phyloP scores from a whole-genome alignment of 2,113 vertebrate species.

The Perca flavescens region DNA sequence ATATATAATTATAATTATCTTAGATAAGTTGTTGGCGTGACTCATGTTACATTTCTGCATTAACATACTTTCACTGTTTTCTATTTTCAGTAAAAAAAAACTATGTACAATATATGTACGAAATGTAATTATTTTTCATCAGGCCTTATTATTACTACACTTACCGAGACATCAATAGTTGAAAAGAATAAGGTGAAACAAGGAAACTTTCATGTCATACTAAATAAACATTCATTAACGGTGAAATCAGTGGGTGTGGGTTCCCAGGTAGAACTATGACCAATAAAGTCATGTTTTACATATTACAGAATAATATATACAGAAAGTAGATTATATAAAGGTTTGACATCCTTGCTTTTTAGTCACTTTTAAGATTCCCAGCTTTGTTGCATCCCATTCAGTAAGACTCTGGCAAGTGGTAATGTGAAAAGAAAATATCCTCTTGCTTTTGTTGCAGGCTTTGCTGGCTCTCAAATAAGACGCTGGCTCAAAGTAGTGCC shows the following conservation, averaged over 20 bases:
- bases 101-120: too few species aligned
- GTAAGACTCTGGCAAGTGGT: slow-evolving; percentile 49
- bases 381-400: slow-evolving; percentile 28
- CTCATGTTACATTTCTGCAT: not conserved
- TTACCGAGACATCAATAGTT: not conserved
- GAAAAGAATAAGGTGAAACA: not conserved
- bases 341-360: not conserved
- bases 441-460: slow-evolving; percentile 57
- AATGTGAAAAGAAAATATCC: slow-evolving; percentile 46
- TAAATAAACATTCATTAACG: not conserved
- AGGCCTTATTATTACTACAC: not conserved
- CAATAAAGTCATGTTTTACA: not conserved
- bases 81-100: not conserved
- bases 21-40: not conserved
- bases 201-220: not conserved
- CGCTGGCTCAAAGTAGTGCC: slow-evolving; percentile 55
- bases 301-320: not conserved
- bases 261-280: not conserved
- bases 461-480: slow-evolving; percentile 55
- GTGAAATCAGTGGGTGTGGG: not conserved
- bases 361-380: slow-evolving; percentile 30
- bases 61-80: not conserved
- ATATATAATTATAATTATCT: not conserved
- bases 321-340: not conserved
- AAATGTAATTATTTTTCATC: not conserved